Evolutionary conservation across 53 echinoderm and acorn worm genomes (phyloP).

Genomic region (Apostichopus leukothele): DNA sequence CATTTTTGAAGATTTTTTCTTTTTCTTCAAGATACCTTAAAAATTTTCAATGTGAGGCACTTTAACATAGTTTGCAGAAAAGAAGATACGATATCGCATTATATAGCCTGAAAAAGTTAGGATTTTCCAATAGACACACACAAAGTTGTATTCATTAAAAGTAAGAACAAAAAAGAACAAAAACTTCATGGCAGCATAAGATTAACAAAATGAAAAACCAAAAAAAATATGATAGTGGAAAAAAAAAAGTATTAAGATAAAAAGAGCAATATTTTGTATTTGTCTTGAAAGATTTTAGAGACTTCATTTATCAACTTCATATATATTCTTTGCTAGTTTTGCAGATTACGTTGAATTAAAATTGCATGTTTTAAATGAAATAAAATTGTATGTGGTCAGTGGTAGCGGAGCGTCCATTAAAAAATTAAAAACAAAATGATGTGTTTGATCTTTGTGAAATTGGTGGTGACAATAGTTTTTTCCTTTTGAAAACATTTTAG

Average conservation of each 20-base stretch:
- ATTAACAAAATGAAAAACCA: no score
- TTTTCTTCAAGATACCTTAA: no score
- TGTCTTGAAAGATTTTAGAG: constrained; percentile 30
- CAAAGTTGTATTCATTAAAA: no score
- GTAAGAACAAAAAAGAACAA: neutral
- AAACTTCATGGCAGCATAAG: neutral
- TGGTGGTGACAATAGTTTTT: constrained; percentile 7
- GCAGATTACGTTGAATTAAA: constrained; percentile 9
- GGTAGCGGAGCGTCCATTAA: neutral
- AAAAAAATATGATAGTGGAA: neutral
- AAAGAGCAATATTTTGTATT: constrained; percentile 53
- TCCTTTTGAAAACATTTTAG: neutral
- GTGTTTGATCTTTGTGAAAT: constrained; percentile 7
- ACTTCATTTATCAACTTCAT: constrained; percentile 34
- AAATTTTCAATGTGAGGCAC: no score
- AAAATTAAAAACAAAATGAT: neutral
- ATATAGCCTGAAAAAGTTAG: neutral
- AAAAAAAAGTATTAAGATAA: constrained; percentile 46
- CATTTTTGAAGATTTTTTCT: no score
- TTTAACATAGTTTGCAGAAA: neutral
- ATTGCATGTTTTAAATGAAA: neutral
- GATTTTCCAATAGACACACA: no score
- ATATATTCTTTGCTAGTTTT: constrained; percentile 44
- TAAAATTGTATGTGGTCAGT: neutral
- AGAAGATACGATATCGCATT: neutral